Evolutionary conservation across 35 echinoderm and acorn worm genomes (phyloP), one percentile per base, ranked within the genome.

Genomic region (Ophioderma brevispina): DNA sequence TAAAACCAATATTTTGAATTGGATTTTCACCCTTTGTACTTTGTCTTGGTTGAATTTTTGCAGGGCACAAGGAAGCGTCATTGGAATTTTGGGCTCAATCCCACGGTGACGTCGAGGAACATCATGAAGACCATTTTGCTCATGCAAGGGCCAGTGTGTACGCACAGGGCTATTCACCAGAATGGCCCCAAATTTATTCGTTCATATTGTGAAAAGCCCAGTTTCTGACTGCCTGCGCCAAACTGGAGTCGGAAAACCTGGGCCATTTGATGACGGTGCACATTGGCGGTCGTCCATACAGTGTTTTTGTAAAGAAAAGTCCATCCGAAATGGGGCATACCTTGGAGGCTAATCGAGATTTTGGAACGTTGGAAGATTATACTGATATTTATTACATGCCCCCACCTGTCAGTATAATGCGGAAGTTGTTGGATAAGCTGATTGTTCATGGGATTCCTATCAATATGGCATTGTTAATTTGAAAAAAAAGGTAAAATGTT

Each of bases 101-200:
- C 59, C 17, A 30, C 59, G 1, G 28, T 70, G 28, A 70, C 59
- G 4, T 25, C 59, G 1, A 70, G 59, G 28, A 70, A 70, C 28
- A 70, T 70, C 59, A 70, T 70, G 59, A 70, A 70, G 59, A 70
- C 59, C 59, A 70, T 70, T 70, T 70, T 70, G n/a, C 15, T 70
- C 17, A 70, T 70, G 59, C 15, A 70, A 3, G 59, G 59, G 28
- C 59, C 59, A 70, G 59, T 70, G 5, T 70, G 59, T 25, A 70
- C 59, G 4, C 59, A 70, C 59, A 70, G 59, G 23, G 59, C 59
- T 13, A 30, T 70, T 2, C 59, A 70, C 23, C 59, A 70, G 59
- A 70, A 70, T 70, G 59, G 59, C 10, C 59, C 59, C 17, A 70
- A 18, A 4, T 30, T 25, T 25, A 70, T 70, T 3, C 59, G 59